Conservation (phyloP, 2,113 vertebrate genomes). For the Puffinus mauretanicus region DNA sequence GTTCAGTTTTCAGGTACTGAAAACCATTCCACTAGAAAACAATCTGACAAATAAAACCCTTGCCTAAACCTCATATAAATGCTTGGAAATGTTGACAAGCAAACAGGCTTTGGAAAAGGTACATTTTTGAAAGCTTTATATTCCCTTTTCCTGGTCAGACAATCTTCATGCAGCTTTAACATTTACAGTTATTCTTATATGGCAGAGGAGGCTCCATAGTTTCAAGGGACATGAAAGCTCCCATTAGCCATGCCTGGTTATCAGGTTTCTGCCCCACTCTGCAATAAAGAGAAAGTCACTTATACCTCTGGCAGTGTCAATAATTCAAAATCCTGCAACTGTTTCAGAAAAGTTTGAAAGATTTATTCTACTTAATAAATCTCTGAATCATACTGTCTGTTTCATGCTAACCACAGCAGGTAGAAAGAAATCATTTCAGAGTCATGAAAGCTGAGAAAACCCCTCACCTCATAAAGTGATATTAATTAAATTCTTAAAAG, state of each 20-base stretch:
- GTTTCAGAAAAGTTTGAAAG: not conserved
- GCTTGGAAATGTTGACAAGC: not conserved
- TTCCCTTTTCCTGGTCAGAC: accelerated
- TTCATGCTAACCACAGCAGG: not conserved
- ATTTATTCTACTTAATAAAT: not conserved
- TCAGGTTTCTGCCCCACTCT: not conserved
- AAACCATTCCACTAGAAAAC: not conserved
- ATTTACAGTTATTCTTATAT: not conserved
- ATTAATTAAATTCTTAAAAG: constrained; percentile 9
- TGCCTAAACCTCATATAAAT: not conserved
- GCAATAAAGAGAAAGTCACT: not conserved
- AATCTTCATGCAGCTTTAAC: not conserved
- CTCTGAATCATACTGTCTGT: not conserved
- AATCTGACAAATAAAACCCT: not conserved
- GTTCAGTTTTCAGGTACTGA: not conserved
- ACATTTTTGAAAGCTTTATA: not conserved
- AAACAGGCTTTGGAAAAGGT: not conserved
- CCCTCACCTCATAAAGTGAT: not conserved
- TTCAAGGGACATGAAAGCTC: not conserved
- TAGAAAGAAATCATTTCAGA: not conserved
- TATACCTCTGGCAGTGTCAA: not conserved
- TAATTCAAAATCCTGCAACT: not conserved
- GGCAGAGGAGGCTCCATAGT: not conserved
- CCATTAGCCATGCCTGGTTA: not conserved
- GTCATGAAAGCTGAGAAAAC: not conserved